phyloP scores from a whole-genome alignment of 23 tunicate species.

The Ciona savignyi region DNA sequence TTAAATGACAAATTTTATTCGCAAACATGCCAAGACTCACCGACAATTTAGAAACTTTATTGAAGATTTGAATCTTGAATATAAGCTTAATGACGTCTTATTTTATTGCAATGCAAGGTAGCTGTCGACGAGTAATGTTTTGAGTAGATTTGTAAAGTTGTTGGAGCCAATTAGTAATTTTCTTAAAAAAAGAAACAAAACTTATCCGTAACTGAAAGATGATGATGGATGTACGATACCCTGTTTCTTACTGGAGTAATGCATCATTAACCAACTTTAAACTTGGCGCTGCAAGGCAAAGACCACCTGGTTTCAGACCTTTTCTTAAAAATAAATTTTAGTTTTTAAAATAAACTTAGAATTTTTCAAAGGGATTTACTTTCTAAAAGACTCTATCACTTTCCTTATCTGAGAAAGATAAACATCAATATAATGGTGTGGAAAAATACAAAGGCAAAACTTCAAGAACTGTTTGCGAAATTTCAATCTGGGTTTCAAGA shows the following conservation, averaged over 20 bases:
- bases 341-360: too few species aligned
- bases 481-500: slow-evolving; percentile 42
- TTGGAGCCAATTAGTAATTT: slow-evolving; percentile 28
- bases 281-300: slow-evolving; percentile 43
- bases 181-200: slow-evolving; percentile 31
- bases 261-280: slow-evolving; percentile 29
- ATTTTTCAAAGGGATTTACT: too few species aligned
- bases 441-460: slow-evolving; percentile 51
- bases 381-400: too few species aligned
- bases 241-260: slow-evolving; percentile 41
- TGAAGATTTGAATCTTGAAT: slow-evolving; percentile 35
- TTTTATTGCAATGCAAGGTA: slow-evolving; percentile 37
- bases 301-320: too few species aligned
- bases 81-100: slow-evolving; percentile 34
- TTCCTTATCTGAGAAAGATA: slow-evolving; percentile 31
- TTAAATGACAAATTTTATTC: slow-evolving; percentile 32
- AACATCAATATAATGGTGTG: slow-evolving; percentile 22
- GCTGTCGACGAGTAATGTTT: slow-evolving; percentile 44
- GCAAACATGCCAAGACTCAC: slow-evolving; percentile 24
- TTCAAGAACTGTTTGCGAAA: slow-evolving; percentile 35
- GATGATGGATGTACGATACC: slow-evolving; percentile 34
- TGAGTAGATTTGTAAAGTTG: slow-evolving; percentile 31
- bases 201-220: slow-evolving; percentile 33
- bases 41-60: slow-evolving; percentile 30
- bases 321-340: too few species aligned